Evolutionary conservation across 2,888 invertebrate genomes (phyloP).

Genomic region (Scaptomyza polygonia): DNA sequence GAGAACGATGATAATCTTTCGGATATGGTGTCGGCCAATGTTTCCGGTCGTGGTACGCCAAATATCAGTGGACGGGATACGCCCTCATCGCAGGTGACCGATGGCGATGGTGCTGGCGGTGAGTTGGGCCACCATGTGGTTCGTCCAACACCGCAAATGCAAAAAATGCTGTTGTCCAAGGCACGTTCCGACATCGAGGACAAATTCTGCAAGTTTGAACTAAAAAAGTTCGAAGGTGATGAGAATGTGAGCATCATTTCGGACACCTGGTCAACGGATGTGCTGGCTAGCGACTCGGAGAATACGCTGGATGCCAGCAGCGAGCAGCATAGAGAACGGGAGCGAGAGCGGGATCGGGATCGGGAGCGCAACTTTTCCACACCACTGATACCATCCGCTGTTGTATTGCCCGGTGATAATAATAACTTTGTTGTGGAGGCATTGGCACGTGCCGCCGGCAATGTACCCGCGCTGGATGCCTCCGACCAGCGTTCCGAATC

Average conservation of each 20-base stretch:
- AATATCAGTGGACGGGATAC: slow-evolving; percentile 99
- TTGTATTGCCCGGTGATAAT: slow-evolving; percentile 84
- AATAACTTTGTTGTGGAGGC: slow-evolving; percentile 83
- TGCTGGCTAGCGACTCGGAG: slow-evolving; percentile 98
- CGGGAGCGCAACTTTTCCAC: slow-evolving; percentile 84
- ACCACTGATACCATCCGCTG: slow-evolving; percentile 84
- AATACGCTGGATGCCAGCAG: slow-evolving; percentile 89
- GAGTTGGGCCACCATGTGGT: slow-evolving; percentile 84
- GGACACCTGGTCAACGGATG: slow-evolving; percentile 99
- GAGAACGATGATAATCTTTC: slow-evolving; percentile 96
- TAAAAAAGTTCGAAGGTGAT: slow-evolving; percentile 93
- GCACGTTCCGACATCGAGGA: slow-evolving; percentile 98
- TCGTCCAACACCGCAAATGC: slow-evolving; percentile 85
- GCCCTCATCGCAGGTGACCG: slow-evolving; percentile 96
- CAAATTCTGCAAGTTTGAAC: slow-evolving; percentile 99
- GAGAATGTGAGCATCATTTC: slow-evolving; percentile 98
- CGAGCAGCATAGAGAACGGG: slow-evolving; percentile 85
- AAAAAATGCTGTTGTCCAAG: slow-evolving; percentile 89
- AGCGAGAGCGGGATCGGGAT: slow-evolving; percentile 82
- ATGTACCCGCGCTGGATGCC: slow-evolving; percentile 87
- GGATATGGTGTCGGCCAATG: slow-evolving; percentile 98
- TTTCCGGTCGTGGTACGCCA: slow-evolving; percentile 95
- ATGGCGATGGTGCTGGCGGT: slow-evolving; percentile 92
- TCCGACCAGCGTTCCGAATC: slow-evolving; percentile 97
- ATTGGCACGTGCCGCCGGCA: slow-evolving; percentile 66